Evolutionary conservation across 2,113 vertebrate species (phyloP).

Genomic region (Microcebus ravelobensis): DNA sequence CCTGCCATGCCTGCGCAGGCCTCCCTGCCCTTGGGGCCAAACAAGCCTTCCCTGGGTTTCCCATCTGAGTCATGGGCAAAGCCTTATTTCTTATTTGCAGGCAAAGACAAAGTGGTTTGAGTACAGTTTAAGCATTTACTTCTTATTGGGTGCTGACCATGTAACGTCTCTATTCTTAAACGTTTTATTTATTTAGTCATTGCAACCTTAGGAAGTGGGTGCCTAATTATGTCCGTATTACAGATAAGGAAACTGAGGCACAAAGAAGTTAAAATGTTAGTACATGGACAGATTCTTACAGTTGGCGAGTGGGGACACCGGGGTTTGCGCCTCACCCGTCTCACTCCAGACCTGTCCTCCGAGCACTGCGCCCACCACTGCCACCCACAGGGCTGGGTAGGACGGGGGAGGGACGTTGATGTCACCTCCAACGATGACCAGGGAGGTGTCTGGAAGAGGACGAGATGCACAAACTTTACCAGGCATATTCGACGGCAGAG

Average conservation of each 20-base stretch:
- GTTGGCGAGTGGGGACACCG: neutral
- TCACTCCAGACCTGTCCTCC: no score
- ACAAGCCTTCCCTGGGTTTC: accelerated
- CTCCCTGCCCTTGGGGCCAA: accelerated
- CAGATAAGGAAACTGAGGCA: neutral
- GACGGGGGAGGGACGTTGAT: accelerated
- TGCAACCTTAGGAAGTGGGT: neutral
- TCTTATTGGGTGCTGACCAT: neutral
- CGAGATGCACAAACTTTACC: accelerated
- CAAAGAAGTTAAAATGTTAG: neutral
- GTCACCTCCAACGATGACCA: neutral
- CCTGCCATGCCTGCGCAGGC: neutral
- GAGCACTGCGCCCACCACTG: accelerated
- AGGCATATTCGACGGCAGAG: accelerated
- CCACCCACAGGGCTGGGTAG: accelerated
- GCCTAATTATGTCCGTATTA: neutral
- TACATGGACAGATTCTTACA: neutral
- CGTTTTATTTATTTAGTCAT: neutral
- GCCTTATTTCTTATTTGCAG: neutral
- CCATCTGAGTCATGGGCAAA: neutral
- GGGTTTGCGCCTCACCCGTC: accelerated
- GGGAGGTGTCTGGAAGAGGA: accelerated
- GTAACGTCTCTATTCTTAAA: neutral
- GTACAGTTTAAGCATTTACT: neutral
- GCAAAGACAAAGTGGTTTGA: neutral